Conservation (phyloP, 2,797 vertebrate genomes). For the Falco berigora region DNA sequence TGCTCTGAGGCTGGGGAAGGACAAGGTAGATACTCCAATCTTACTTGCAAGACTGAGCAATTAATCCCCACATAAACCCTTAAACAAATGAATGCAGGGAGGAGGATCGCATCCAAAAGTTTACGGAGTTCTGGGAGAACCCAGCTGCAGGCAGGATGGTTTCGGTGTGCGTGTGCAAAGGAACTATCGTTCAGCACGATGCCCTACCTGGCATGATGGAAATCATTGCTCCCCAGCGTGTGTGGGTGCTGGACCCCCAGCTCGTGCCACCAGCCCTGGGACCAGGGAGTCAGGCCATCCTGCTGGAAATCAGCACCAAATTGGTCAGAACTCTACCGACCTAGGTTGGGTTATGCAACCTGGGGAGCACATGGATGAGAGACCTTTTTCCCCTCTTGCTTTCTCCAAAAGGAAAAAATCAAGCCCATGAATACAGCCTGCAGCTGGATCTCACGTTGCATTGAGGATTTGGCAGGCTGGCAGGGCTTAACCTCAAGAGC, state of each 20-base stretch:
- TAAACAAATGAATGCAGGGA: not conserved
- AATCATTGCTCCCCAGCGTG: rapidly evolving
- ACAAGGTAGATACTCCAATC: not conserved
- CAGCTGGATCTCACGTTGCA: conserved; percentile 8
- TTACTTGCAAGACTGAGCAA: not conserved
- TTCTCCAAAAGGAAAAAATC: conserved; percentile 24
- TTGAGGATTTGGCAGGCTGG: conserved; percentile 24
- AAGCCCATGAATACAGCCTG: not conserved
- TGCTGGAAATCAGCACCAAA: not conserved
- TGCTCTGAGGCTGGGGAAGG: not conserved
- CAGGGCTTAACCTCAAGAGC: not conserved
- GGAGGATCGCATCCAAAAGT: not conserved
- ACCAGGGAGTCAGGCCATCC: not conserved
- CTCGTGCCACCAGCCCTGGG: not conserved
- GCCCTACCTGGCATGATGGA: rapidly evolving
- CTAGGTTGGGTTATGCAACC: not conserved
- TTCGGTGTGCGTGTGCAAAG: rapidly evolving
- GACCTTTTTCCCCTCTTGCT: not conserved
- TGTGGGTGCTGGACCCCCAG: not conserved
- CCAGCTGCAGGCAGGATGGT: not conserved
- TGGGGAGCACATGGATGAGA: not conserved
- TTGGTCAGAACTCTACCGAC: not conserved
- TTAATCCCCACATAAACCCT: not conserved
- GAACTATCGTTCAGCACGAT: rapidly evolving
- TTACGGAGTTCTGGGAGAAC: not conserved